Percentiles rank a stretch among this genome's conserved stretches.
These are phyloP conservation scores for Rotaria sp. DNA, from an alignment of 2,888 invertebrate species.

Conservation along the genomic window DNA sequence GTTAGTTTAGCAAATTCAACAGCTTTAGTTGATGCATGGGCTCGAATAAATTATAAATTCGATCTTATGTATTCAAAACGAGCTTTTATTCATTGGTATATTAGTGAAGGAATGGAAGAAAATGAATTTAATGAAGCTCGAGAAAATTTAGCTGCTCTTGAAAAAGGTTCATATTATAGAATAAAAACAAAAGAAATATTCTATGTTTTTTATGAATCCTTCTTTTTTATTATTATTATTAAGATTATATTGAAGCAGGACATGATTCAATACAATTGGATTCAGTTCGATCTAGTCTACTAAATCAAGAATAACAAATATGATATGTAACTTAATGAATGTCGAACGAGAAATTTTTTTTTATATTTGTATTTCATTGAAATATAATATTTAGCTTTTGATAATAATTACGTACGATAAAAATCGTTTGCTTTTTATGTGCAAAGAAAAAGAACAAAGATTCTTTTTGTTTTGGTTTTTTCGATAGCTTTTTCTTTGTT, in stretches of 20 bases:
- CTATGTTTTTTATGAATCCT: too few relatives aligned
- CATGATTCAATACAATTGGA: background rate
- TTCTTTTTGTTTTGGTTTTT: background rate
- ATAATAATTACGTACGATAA: too few relatives aligned
- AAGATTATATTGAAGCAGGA: slow-evolving; percentile 16
- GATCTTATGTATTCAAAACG: slow-evolving; percentile 49
- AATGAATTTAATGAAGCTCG: slow-evolving; percentile 82
- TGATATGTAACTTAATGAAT: too few relatives aligned
- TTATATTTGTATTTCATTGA: too few relatives aligned
- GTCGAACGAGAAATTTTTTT: too few relatives aligned
- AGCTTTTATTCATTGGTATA: slow-evolving; percentile 54
- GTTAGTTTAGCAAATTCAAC: slow-evolving; percentile 57
- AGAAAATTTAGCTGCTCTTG: slow-evolving; percentile 65
- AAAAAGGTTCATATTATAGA: slow-evolving; percentile 48
- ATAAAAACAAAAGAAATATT: too few relatives aligned
- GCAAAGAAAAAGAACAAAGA: background rate
- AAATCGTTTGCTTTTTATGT: background rate
- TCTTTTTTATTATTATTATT: background rate
- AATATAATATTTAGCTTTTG: too few relatives aligned
- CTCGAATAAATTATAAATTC: slow-evolving; percentile 53
- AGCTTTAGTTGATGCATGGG: slow-evolving; percentile 58
- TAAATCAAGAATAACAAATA: background rate
- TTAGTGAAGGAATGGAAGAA: slow-evolving; percentile 57
- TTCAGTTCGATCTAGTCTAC: background rate
- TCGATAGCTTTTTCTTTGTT: background rate